A percentile compares a stretch with the other conserved stretches of the same genome.
Evolutionary conservation across 2,113 vertebrate genomes (phyloP).

Genomic region (Notothenia coriiceps): DNA sequence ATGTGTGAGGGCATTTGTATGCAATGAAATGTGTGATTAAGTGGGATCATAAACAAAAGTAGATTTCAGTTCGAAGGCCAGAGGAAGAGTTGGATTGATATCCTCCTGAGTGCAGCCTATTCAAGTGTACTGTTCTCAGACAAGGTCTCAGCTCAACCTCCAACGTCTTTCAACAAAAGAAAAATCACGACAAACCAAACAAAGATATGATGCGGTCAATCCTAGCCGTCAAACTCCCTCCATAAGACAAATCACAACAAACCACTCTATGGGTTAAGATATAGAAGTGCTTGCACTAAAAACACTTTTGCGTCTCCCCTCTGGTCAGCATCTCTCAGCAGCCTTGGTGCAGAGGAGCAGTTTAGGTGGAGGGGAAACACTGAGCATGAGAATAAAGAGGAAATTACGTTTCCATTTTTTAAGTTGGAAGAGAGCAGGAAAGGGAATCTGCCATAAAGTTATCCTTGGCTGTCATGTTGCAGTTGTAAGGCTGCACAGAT

Average conservation of each 20-base stretch:
- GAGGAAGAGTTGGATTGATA: slow-evolving; percentile 6
- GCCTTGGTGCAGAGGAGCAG: neutral
- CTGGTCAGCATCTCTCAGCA: neutral
- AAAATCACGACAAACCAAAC: neutral
- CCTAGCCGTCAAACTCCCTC: neutral
- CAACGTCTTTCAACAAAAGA: neutral
- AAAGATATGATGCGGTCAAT: neutral
- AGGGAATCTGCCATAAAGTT: neutral
- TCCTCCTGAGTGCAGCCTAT: neutral
- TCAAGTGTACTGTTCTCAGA: neutral
- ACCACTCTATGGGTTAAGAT: neutral
- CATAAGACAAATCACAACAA: neutral
- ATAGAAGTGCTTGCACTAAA: neutral
- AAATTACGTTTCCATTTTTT: neutral
- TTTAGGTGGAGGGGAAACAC: neutral
- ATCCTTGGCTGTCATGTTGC: neutral
- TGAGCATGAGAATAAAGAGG: neutral
- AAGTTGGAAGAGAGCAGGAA: neutral
- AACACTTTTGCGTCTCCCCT: too few relatives aligned
- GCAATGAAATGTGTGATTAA: neutral
- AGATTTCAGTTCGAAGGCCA: too few relatives aligned
- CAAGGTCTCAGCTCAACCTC: neutral
- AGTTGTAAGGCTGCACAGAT: neutral
- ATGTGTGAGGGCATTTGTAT: too few relatives aligned
- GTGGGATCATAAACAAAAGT: neutral